These are phyloP conservation scores for Anoura caudifer DNA, from an alignment of 2,113 vertebrate species.

Conservation along the genomic window DNA sequence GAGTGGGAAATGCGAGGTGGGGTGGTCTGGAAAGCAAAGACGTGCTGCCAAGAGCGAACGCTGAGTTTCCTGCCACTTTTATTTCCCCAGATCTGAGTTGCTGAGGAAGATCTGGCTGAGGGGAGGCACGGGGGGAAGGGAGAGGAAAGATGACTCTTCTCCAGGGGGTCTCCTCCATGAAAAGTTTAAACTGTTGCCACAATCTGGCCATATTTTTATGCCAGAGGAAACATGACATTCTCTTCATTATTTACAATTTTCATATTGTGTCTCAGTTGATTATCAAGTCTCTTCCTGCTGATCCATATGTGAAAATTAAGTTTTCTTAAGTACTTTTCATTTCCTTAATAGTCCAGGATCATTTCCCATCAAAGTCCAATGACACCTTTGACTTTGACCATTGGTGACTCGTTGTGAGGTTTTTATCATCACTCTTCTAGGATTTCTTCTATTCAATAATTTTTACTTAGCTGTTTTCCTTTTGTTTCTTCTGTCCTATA, in stretches of 20 bases:
- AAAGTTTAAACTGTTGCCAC: slow-evolving; percentile 27
- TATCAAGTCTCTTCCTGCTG: background rate
- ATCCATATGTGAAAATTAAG: background rate
- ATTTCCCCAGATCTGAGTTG: slow-evolving; percentile 48
- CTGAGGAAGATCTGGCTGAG: slow-evolving; percentile 30
- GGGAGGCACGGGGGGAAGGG: background rate
- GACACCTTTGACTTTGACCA: background rate
- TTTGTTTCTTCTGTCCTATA: background rate
- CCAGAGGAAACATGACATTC: slow-evolving; percentile 21
- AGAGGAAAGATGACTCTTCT: background rate
- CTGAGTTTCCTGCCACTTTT: slow-evolving; percentile 62
- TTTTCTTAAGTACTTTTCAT: background rate
- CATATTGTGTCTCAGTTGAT: background rate
- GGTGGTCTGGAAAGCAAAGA: background rate
- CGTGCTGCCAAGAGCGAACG: slow-evolving; percentile 50
- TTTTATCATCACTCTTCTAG: background rate
- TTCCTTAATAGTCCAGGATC: background rate
- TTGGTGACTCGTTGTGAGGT: background rate
- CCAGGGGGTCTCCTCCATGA: background rate
- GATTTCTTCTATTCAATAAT: background rate
- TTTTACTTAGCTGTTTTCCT: background rate
- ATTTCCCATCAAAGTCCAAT: background rate
- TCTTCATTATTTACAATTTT: slow-evolving; percentile 28
- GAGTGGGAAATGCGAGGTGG: background rate
- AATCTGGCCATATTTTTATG: slow-evolving; percentile 45